phyloP scores from a whole-genome alignment of 37 sponge, comb jelly and placozoan species.

The Chondrosia reniformis region DNA sequence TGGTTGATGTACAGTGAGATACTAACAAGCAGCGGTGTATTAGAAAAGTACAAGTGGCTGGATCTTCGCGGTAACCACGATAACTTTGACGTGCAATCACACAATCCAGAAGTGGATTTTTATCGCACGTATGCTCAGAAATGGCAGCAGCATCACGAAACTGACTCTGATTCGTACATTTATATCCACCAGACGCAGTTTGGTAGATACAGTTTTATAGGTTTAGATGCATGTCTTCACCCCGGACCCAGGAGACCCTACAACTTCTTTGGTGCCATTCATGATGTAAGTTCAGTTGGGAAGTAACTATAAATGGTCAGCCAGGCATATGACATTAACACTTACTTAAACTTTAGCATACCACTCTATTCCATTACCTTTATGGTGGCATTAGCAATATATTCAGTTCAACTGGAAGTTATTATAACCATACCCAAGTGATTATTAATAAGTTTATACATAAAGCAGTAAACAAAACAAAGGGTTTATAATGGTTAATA shows the following conservation, averaged over 20 bases:
- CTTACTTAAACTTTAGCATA: too few relatives aligned
- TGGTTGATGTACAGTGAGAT: slow-evolving; percentile 64
- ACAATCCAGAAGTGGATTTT: slow-evolving; percentile 8
- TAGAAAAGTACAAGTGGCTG: slow-evolving; percentile 58
- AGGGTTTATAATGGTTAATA: too few relatives aligned
- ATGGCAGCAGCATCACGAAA: slow-evolving; percentile 11
- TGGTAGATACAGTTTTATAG: slow-evolving; percentile 81
- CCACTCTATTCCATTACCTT: too few relatives aligned
- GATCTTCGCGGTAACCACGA: slow-evolving; percentile 91
- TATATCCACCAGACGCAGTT: slow-evolving; percentile 58
- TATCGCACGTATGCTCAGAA: slow-evolving; percentile 45
- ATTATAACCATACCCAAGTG: too few relatives aligned
- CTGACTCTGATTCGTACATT: slow-evolving; percentile 34
- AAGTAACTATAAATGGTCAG: neutral
- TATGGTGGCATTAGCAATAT: too few relatives aligned
- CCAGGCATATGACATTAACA: neutral
- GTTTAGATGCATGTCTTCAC: slow-evolving; percentile 69
- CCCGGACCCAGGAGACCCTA: slow-evolving; percentile 83
- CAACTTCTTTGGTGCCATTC: slow-evolving; percentile 88
- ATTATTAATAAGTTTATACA: too few relatives aligned
- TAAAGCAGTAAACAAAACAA: too few relatives aligned
- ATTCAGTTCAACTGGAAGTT: too few relatives aligned
- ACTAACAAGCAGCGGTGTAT: slow-evolving; percentile 37
- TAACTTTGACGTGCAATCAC: slow-evolving; percentile 51
- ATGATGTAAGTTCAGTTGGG: slow-evolving; percentile 66